Evolutionary conservation across 2,797 vertebrate genomes (phyloP).

Genomic region (Clamator glandarius): DNA sequence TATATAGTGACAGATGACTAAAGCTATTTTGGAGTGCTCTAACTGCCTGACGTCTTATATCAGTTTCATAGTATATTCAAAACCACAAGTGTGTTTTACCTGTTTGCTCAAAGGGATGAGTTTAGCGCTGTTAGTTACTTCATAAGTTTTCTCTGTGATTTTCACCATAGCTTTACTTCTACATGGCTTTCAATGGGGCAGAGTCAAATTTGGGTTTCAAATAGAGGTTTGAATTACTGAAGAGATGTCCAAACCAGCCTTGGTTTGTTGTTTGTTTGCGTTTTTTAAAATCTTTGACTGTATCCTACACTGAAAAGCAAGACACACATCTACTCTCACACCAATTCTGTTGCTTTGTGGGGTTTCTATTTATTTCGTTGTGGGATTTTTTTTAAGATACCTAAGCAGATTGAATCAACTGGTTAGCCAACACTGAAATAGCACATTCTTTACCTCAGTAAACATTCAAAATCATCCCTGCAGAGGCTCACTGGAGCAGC

Average conservation of each 20-base stretch:
- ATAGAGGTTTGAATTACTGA: background rate
- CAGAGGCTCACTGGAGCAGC: constrained; percentile 8
- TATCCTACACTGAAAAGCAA: background rate
- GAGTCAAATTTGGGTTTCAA: background rate
- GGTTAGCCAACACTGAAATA: constrained; percentile 16
- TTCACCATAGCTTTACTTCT: background rate
- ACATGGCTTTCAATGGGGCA: background rate
- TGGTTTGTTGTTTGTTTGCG: background rate
- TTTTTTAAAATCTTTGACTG: background rate
- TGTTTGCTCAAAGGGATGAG: background rate
- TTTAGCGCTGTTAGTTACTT: background rate
- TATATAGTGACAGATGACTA: background rate
- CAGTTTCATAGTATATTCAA: background rate
- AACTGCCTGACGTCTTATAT: background rate
- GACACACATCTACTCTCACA: background rate
- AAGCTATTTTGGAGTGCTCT: background rate
- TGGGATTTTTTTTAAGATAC: background rate
- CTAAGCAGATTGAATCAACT: constrained; percentile 28
- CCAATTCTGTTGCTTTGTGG: background rate
- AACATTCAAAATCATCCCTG: background rate
- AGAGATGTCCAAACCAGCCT: background rate
- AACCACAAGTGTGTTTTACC: background rate
- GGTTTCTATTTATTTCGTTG: background rate
- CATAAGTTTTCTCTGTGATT: background rate
- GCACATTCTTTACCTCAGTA: background rate